Base-by-base conservation (phyloP, 2,888 invertebrate genomes). In the Ennomos fuscantarius region DNA sequence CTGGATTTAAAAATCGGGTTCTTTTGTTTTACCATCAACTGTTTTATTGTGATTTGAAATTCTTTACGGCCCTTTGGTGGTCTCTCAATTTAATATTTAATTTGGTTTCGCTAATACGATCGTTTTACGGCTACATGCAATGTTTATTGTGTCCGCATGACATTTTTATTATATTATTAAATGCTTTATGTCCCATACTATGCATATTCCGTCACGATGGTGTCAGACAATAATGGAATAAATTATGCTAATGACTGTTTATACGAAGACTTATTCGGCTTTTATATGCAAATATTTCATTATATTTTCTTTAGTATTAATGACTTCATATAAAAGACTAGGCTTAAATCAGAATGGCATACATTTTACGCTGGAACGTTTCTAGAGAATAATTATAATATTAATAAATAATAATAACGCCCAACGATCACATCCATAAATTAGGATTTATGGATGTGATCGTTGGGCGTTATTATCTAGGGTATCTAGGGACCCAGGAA, bases 201-300 rank as follows among this genome's bases (percentile, higher is more conserved):
- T 65, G 46, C 66, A 65, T 66, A 66, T 67, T 69, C 49, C 58
- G 62, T 54, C 13, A 63, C 46, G 52, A 49, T 56, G 60, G 55
- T 61, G 54, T 62, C 68, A 60, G 62, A 44, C 50, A 52, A 70
- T 72, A 71, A 70, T 70, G 66, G 67, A 70, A 77, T 77, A 72
- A 72, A 76, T 76, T 76, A 76, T 74, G 65, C 10, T 72, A 73
- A 72, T 78, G 45, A 52, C 12, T 40, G 60, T 69, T 67, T 66
- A 58, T 62, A 63, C 45, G 5, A 40, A 52, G 47, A 68, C 64
- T 69, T 73, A 69, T 70, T 74, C 61, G 68, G 69, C 68, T 78
- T 77, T 76, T 60, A 58, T 68, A 71, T 73, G 74, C 64, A 69
- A 73, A 74, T 71, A 24, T 50, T 58, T 44, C 11, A 53, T 41